Percentiles rank a stretch among this genome's conserved stretches.
These are phyloP conservation scores for Ecliptopera silaceata DNA, from an alignment of 2,888 invertebrate genomes.

Conservation along the genomic window DNA sequence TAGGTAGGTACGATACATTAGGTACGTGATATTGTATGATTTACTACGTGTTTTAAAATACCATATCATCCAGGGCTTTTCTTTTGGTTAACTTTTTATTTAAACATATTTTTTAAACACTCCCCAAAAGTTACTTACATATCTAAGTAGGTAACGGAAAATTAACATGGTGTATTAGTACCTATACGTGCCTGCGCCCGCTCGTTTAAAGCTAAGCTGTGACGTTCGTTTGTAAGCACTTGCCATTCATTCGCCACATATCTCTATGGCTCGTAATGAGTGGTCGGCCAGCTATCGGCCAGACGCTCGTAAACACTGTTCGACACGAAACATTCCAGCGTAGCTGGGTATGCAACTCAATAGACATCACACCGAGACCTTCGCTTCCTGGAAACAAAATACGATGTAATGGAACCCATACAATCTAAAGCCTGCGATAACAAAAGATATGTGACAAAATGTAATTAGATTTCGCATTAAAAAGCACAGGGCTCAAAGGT, in stretches of 20 bases:
- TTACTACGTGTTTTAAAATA: no score
- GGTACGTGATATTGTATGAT: no score
- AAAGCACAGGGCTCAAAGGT: slow-evolving; percentile 57
- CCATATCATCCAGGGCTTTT: no score
- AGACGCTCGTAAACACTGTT: slow-evolving; percentile 76
- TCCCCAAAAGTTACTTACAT: no score
- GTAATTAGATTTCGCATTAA: slow-evolving; percentile 53
- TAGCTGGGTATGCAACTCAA: slow-evolving; percentile 71
- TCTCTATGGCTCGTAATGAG: slow-evolving; percentile 79
- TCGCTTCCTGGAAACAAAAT: slow-evolving; percentile 62
- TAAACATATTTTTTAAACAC: no score
- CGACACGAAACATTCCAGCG: slow-evolving; percentile 69
- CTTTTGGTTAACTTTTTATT: no score
- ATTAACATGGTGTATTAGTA: slow-evolving; percentile 28
- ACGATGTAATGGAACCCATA: slow-evolving; percentile 43
- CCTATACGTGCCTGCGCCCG: slow-evolving; percentile 67
- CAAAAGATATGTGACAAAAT: slow-evolving; percentile 46
- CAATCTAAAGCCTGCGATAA: slow-evolving; percentile 28
- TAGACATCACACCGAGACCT: slow-evolving; percentile 62
- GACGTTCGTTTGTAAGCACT: slow-evolving; percentile 69
- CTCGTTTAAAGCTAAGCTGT: slow-evolving; percentile 66
- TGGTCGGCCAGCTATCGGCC: slow-evolving; percentile 71
- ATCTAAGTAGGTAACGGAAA: slow-evolving; percentile 32
- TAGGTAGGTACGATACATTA: no score
- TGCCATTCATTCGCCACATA: slow-evolving; percentile 76